These are phyloP conservation scores for Acrossocheilus wenchowensis DNA, from an alignment of 2,797 vertebrate species.

Conservation along the genomic window DNA sequence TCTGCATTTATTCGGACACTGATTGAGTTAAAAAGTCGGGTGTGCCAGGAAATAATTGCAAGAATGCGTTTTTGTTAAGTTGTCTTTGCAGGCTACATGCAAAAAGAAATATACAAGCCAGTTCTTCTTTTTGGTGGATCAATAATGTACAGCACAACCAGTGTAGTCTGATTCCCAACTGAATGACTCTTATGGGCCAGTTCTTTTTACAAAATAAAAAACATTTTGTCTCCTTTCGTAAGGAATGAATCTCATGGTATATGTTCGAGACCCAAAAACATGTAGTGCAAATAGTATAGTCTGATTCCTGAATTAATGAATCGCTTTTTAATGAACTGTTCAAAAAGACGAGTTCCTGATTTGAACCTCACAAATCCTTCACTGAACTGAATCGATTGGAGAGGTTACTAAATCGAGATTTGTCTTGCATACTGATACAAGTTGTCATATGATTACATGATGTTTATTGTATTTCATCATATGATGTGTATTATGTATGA, in stretches of 20 bases:
- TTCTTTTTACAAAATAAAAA: neutral
- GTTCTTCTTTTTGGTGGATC: neutral
- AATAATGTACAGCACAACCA: neutral
- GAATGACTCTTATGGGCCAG: neutral
- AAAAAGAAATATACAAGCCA: neutral
- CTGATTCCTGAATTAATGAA: neutral
- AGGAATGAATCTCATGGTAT: neutral
- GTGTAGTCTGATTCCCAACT: neutral
- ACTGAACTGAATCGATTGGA: neutral
- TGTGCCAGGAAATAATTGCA: neutral
- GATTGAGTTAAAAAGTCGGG: neutral
- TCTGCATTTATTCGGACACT: neutral
- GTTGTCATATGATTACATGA: neutral
- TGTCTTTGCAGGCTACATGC: neutral
- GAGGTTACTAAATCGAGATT: neutral
- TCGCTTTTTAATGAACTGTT: neutral
- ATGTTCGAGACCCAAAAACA: neutral
- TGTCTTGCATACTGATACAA: neutral
- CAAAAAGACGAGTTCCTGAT: neutral
- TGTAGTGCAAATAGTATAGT: neutral
- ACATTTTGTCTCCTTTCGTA: neutral
- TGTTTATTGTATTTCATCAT: no score
- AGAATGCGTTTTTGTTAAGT: neutral
- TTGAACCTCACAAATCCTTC: neutral
- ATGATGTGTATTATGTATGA: neutral